Percentiles rank a stretch among this genome's conserved stretches.
These are phyloP conservation scores for Drosophila santomea DNA, from an alignment of 1,140 invertebrate species.

Conservation along the genomic window DNA sequence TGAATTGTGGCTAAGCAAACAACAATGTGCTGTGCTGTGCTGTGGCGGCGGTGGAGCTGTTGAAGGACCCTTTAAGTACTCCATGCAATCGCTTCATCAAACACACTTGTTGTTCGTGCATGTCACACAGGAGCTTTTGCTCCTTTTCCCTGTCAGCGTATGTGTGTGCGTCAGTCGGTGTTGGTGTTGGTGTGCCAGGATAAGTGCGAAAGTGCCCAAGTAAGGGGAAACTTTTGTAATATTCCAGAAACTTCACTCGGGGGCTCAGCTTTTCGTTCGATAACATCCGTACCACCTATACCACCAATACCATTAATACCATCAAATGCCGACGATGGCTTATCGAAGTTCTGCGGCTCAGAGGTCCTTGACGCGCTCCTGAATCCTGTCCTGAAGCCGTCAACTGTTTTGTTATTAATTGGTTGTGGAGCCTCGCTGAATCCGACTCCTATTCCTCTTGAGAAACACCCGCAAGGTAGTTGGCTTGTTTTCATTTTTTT, in stretches of 20 bases:
- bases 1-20: slow-evolving; percentile 46
- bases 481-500: slow-evolving; percentile 9
- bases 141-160: slow-evolving; percentile 9
- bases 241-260: slow-evolving; percentile 60
- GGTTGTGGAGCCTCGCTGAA: slow-evolving; percentile 24
- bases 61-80: slow-evolving; percentile 50
- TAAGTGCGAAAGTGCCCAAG: slow-evolving; percentile 55
- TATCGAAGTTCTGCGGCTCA: slow-evolving; percentile 57
- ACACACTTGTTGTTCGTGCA: slow-evolving; percentile 67
- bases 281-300: slow-evolving; percentile 20
- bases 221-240: slow-evolving; percentile 72
- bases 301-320: slow-evolving; percentile 16
- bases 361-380: slow-evolving; percentile 24
- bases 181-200: background rate
- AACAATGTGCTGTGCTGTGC: slow-evolving; percentile 15
- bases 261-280: slow-evolving; percentile 27
- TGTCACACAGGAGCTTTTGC: slow-evolving; percentile 50
- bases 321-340: slow-evolving; percentile 45
- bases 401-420: slow-evolving; percentile 52
- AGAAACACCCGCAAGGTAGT: slow-evolving; percentile 26
- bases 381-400: slow-evolving; percentile 18
- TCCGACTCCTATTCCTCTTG: slow-evolving; percentile 4
- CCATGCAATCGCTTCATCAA: slow-evolving; percentile 71
- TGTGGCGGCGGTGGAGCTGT: background rate
- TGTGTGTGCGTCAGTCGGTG: too few relatives aligned